Evolutionary conservation across 1,140 invertebrate genomes (phyloP).

Genomic region (Drosophila sulfurigaster): DNA sequence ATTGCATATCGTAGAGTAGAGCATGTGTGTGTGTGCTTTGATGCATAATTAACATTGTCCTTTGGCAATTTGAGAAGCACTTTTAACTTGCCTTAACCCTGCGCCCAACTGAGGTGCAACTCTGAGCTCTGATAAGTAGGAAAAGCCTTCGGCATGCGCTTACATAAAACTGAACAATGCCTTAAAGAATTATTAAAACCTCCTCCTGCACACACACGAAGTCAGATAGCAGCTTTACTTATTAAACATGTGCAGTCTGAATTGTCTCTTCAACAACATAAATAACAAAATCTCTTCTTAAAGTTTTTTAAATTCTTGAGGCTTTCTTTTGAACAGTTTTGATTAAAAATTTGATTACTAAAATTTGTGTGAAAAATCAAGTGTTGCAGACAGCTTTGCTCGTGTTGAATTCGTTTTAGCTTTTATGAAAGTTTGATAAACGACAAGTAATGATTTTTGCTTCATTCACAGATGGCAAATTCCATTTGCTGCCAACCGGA

Average conservation of each 20-base stretch:
- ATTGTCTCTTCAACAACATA: not conserved
- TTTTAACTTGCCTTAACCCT: conserved; percentile 62
- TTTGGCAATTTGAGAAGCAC: conserved; percentile 79
- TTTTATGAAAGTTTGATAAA: conserved; percentile 15
- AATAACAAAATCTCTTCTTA: not conserved
- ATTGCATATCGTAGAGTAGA: too few species aligned
- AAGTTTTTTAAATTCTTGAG: not conserved
- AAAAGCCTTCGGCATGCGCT: conserved; percentile 34
- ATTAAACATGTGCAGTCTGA: not conserved
- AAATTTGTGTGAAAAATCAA: not conserved
- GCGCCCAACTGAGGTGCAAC: conserved; percentile 46
- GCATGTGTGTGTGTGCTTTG: conserved; percentile 55
- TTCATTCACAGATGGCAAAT: conserved; percentile 89
- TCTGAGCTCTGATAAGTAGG: conserved; percentile 34
- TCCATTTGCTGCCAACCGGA: conserved; percentile 92
- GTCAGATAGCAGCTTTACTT: conserved; percentile 9
- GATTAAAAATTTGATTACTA: not conserved
- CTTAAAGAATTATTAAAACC: conserved; percentile 10
- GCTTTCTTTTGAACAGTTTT: not conserved
- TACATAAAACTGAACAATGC: conserved; percentile 1
- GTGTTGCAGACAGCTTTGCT: not conserved
- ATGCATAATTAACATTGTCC: conserved; percentile 83
- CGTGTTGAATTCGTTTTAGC: not conserved
- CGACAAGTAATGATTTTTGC: conserved; percentile 7
- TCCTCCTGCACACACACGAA: not conserved